These are phyloP conservation scores for Lydus trimaculatus DNA, from an alignment of 2,888 invertebrate species.

Conservation along the genomic window DNA sequence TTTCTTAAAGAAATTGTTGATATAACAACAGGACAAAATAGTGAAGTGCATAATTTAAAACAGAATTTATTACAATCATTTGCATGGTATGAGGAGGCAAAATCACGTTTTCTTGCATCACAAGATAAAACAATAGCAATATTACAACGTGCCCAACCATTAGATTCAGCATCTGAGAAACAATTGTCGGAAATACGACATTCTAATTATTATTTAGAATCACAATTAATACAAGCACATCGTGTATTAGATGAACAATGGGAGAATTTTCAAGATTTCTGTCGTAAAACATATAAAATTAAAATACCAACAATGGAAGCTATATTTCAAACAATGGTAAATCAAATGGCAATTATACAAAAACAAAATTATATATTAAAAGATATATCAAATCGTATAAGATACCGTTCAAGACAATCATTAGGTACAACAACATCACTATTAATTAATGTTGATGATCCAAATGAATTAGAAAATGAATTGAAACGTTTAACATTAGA, in stretches of 20 bases:
- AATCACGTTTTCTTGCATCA: constrained; percentile 60
- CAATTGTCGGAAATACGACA: constrained; percentile 75
- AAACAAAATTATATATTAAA: constrained; percentile 62
- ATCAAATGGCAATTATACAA: constrained; percentile 73
- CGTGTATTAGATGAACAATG: constrained; percentile 79
- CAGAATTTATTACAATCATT: constrained; percentile 65
- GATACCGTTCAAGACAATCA: constrained; percentile 59
- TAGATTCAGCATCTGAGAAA: constrained; percentile 73
- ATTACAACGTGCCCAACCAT: constrained; percentile 56
- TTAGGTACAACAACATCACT: constrained; percentile 57
- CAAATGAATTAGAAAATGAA: constrained; percentile 54
- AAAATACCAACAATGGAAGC: constrained; percentile 77
- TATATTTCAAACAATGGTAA: constrained; percentile 80
- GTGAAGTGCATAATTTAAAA: constrained; percentile 67
- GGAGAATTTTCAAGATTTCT: constrained; percentile 69
- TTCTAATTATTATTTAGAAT: constrained; percentile 75
- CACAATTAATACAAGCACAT: constrained; percentile 76
- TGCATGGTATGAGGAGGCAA: constrained; percentile 67
- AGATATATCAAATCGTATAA: constrained; percentile 53
- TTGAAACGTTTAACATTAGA: constrained; percentile 66
- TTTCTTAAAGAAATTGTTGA: constrained; percentile 70
- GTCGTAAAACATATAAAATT: constrained; percentile 61
- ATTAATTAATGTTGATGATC: constrained; percentile 58
- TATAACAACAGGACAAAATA: constrained; percentile 66
- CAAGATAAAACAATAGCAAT: constrained; percentile 52